Base-by-base conservation (phyloP, 2,113 vertebrate species). In the zebrafish (Danio rerio) region DNA sequence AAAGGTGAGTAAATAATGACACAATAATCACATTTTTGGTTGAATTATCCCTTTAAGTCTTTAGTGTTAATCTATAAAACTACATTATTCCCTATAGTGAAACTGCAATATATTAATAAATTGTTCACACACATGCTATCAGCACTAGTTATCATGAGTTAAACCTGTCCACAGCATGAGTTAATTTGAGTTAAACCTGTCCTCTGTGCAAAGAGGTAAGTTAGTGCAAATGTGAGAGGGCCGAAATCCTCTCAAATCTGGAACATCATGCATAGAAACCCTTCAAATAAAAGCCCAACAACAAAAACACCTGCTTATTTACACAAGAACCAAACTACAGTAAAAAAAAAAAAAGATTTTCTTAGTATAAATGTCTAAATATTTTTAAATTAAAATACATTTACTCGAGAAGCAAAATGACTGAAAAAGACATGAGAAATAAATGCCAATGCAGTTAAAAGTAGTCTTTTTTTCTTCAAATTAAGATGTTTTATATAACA, bases 201-300 rank as follows among this genome's bases (percentile, higher is more conserved):
- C 16, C 70, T 5, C 72, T 45, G 73, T 45, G 18, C 59, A 20
- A 53, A 59, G 55, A 47, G 72, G 72, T 75, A 75, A 75, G 40
- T 40, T 68, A 16, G 40, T 11, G 65, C n/a, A 70, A 70, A 49
- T 6, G 2, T 49, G 66, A 10, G 66, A 20, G 66, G 66, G 12
- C 15, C 18, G 7, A 31, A 1, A 40, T 20, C 71, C 53, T 74
- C 53, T 74, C 31, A 58, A 58, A 15, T 55, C 21, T 18, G 31
- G 15, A 13, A 20, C 49, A 7, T n/a, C 72, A 75, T 20, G 53
- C 53, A 58, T 45, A 75, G 40, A 75, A 11, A 45, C 16, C 31
- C 66, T 69, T 69, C 2, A 9, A 55, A 55, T 55, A 10, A 72
- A 55, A 72, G 1, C 9, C n/a, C n/a, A 11, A 5, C 10, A 70